Conservation (phyloP, 2,888 invertebrate genomes). For the Eristalis arbustorum region DNA sequence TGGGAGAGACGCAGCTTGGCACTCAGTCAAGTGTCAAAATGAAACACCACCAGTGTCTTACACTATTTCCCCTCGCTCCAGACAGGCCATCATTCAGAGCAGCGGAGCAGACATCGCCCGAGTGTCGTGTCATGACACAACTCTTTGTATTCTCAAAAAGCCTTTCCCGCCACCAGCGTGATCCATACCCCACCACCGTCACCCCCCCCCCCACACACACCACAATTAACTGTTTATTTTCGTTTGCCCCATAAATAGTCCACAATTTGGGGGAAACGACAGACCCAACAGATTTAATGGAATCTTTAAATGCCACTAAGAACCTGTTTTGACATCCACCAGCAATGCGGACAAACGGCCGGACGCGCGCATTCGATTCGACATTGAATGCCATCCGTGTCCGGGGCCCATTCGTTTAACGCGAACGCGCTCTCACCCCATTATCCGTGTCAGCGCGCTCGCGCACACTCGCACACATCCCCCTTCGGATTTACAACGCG, state of each 20-base stretch:
- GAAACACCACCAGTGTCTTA: too few relatives aligned
- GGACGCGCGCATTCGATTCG: constrained; percentile 42
- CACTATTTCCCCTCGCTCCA: neutral
- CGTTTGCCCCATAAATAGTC: constrained; percentile 50
- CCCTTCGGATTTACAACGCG: constrained; percentile 49
- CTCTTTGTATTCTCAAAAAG: neutral
- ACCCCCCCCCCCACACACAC: neutral
- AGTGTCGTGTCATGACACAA: neutral
- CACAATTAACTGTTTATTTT: constrained; percentile 38
- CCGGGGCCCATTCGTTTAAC: constrained; percentile 56
- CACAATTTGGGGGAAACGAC: constrained; percentile 39
- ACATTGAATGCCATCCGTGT: constrained; percentile 43
- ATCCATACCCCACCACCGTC: neutral
- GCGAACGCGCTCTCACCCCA: constrained; percentile 16
- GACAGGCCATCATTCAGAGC: neutral
- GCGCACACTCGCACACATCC: constrained; percentile 8
- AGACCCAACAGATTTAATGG: constrained; percentile 59
- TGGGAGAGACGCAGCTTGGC: too few relatives aligned
- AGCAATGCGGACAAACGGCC: constrained; percentile 45
- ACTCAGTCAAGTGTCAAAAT: too few relatives aligned
- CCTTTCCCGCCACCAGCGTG: neutral
- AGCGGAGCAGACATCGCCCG: neutral
- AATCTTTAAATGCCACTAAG: constrained; percentile 62
- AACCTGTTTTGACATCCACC: constrained; percentile 54
- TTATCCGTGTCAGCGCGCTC: constrained; percentile 56